Conservation (phyloP, 2,888 invertebrate species). For the Chymomyza fuscimana region DNA sequence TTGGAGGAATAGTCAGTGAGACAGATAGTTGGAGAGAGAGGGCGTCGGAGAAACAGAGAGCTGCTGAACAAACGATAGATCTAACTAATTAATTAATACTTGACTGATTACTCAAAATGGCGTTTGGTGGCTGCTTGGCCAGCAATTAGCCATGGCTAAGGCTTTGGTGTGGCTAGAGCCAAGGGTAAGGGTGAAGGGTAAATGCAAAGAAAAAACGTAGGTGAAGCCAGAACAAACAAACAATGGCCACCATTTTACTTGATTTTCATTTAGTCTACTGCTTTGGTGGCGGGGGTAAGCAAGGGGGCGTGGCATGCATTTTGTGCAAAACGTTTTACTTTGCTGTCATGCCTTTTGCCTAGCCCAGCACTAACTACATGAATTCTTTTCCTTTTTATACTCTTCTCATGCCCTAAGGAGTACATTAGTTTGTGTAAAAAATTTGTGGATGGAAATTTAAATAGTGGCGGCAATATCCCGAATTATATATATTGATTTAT, state of each 20-base stretch:
- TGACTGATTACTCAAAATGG: conserved; percentile 53
- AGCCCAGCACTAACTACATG: not conserved
- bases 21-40: too few relatives aligned
- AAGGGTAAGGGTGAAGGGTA: not conserved
- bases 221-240: not conserved
- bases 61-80: not conserved
- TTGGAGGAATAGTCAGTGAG: too few relatives aligned
- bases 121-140: conserved; percentile 19
- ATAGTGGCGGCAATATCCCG: too few relatives aligned
- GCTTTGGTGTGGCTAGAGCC: not conserved
- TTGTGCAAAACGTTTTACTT: conserved; percentile 42
- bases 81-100: conserved; percentile 58
- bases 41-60: not conserved
- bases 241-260: conserved; percentile 35
- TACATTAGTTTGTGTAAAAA: too few relatives aligned
- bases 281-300: conserved; percentile 8
- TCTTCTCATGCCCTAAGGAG: too few relatives aligned
- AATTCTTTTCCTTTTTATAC: not conserved
- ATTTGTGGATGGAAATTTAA: too few relatives aligned
- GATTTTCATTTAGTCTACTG: conserved; percentile 41
- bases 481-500: too few relatives aligned
- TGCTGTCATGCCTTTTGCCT: conserved; percentile 51
- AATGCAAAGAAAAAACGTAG: conserved; percentile 28
- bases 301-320: conserved; percentile 37
- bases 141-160: conserved; percentile 52